Percentiles rank a stretch among this genome's conserved stretches.
These are phyloP conservation scores for Phoenicopterus ruber DNA, from an alignment of 2,113 vertebrate species.

Conservation along the genomic window DNA sequence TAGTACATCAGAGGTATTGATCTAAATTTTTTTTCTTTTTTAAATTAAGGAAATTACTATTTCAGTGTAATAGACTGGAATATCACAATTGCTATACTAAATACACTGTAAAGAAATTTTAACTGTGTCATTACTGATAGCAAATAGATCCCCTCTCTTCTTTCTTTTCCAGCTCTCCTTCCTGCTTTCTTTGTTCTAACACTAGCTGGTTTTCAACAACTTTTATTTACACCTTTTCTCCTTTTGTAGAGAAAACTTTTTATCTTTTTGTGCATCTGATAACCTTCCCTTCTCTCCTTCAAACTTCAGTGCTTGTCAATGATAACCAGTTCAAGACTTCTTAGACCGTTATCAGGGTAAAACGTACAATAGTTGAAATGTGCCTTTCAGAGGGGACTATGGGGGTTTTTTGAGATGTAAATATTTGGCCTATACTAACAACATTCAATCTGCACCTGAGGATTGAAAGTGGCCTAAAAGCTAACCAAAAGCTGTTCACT, in stretches of 20 bases:
- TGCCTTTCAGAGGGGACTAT: not conserved
- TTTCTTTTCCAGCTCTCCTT: not conserved
- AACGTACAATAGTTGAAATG: not conserved
- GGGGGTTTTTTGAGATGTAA: not conserved
- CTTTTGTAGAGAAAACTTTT: not conserved
- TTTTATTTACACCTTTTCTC: not conserved
- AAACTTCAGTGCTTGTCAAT: not conserved
- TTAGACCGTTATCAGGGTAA: not conserved
- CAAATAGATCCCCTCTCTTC: not conserved
- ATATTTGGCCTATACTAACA: not conserved
- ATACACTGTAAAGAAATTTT: not conserved
- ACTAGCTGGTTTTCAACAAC: not conserved
- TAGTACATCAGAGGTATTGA: not conserved
- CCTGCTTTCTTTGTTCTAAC: not conserved
- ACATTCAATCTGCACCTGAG: not conserved
- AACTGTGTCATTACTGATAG: not conserved
- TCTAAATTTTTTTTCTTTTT: not conserved
- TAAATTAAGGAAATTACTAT: not conserved
- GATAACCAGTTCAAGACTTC: not conserved
- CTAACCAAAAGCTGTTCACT: not conserved
- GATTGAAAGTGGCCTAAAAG: not conserved
- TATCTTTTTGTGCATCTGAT: not conserved
- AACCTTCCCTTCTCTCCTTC: not conserved
- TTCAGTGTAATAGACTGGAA: not conserved
- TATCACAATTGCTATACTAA: not conserved